Conservation (phyloP, 2,888 invertebrate species). For the Melipona beecheii region DNA sequence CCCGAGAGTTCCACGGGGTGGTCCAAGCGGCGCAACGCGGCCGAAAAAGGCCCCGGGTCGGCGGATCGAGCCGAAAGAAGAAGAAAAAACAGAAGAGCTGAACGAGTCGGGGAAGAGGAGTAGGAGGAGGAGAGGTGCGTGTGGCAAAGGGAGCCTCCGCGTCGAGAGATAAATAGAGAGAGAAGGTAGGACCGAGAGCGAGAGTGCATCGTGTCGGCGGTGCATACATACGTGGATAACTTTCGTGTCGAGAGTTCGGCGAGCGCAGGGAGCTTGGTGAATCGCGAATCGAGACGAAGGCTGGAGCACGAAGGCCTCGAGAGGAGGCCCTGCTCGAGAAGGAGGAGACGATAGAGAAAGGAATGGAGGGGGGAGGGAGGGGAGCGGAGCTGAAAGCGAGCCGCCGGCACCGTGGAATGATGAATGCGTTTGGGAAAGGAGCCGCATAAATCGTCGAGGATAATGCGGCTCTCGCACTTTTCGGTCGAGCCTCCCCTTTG, state of each 20-base stretch:
- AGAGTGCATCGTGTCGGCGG: conserved; percentile 41
- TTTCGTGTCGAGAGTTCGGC: not conserved
- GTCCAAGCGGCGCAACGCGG: conserved; percentile 36
- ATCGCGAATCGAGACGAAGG: not conserved
- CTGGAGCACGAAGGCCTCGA: not conserved
- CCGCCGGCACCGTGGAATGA: conserved; percentile 71
- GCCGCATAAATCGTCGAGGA: conserved; percentile 73
- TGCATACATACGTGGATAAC: too few relatives aligned
- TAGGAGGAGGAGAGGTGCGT: not conserved
- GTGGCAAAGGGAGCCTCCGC: conserved; percentile 7
- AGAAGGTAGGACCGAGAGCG: conserved; percentile 25
- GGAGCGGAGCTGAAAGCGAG: conserved; percentile 59
- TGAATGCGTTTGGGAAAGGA: conserved; percentile 71
- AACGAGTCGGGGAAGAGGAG: not conserved
- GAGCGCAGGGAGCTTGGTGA: not conserved
- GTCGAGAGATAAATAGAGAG: not conserved
- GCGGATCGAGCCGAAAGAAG: conserved; percentile 17
- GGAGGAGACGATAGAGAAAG: not conserved
- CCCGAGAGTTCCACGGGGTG: conserved; percentile 47
- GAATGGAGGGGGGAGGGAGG: not conserved
- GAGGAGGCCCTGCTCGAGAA: not conserved
- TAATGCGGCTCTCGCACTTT: conserved; percentile 66
- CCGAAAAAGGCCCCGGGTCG: conserved; percentile 48
- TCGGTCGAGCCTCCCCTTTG: conserved; percentile 55
- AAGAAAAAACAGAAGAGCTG: not conserved